Conservation (phyloP, 2,113 vertebrate genomes). For the Halichoerus grypus region DNA sequence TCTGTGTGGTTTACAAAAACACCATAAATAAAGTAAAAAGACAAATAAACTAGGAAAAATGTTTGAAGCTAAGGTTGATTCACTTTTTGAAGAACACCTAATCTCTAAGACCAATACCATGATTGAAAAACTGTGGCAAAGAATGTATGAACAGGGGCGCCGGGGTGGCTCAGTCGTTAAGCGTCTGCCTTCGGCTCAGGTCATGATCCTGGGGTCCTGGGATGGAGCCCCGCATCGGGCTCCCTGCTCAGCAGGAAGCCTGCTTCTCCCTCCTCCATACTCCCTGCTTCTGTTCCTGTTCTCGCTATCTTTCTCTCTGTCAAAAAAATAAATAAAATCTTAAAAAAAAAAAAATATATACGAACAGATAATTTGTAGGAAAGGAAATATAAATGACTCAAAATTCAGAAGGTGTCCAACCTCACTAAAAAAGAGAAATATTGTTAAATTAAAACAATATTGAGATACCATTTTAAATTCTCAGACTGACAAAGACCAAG, state of each 20-base stretch:
- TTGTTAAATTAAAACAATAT: not conserved
- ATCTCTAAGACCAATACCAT: not conserved
- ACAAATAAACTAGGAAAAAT: not conserved
- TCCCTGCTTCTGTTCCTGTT: no score
- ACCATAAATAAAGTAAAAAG: not conserved
- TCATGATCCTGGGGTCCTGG: no score
- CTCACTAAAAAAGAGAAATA: conserved; percentile 25
- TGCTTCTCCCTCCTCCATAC: no score
- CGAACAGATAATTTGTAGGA: not conserved
- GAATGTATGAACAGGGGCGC: not conserved
- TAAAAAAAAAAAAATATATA: not conserved
- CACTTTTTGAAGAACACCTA: not conserved
- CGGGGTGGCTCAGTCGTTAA: no score
- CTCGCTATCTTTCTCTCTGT: no score
- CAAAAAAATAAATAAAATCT: no score
- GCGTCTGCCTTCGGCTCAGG: no score
- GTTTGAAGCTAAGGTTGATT: conserved; percentile 1
- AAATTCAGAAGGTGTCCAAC: not conserved
- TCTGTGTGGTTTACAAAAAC: not conserved
- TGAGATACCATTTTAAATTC: conserved; percentile 17
- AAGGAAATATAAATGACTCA: conserved; percentile 21
- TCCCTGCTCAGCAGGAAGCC: no score
- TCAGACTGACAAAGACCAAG: not conserved
- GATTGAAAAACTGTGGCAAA: not conserved
- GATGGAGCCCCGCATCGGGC: no score